Evolutionary conservation across 2,797 vertebrate species (phyloP).

Genomic region (Acanthornis magna): DNA sequence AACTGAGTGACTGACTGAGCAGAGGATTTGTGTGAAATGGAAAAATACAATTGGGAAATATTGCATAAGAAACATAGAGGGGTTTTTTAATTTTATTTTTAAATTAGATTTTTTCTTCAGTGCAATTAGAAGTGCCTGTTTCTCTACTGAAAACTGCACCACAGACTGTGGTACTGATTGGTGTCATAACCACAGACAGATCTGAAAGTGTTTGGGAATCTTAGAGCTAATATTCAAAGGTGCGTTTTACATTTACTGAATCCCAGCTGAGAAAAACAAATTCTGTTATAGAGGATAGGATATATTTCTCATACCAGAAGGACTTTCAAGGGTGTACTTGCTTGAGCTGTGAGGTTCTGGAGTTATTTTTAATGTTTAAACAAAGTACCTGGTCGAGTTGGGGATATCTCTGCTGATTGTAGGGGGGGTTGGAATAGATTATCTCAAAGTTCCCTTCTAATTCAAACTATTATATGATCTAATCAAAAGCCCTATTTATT

Average conservation of each 20-base stretch:
- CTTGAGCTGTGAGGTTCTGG: background rate
- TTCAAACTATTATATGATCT: background rate
- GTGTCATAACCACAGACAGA: background rate
- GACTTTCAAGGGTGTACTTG: background rate
- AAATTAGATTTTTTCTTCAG: background rate
- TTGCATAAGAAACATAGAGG: background rate
- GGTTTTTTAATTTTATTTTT: background rate
- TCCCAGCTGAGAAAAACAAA: background rate
- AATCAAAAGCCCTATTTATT: background rate
- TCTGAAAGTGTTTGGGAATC: background rate
- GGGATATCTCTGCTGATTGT: background rate
- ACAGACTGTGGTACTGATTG: background rate
- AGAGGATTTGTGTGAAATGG: background rate
- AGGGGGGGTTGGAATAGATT: background rate
- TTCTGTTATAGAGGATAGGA: background rate
- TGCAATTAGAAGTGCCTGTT: background rate
- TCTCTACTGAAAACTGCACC: background rate
- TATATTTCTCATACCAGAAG: background rate
- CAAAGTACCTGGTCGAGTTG: background rate
- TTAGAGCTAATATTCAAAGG: background rate
- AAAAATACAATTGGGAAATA: background rate
- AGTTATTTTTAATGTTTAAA: background rate
- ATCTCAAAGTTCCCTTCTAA: background rate
- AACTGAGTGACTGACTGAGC: background rate
- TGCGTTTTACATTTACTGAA: background rate